Evolutionary conservation across 2,888 invertebrate genomes (phyloP), one percentile per base, ranked within the genome.

Genomic region (Drosophila pseudotalamancana): DNA sequence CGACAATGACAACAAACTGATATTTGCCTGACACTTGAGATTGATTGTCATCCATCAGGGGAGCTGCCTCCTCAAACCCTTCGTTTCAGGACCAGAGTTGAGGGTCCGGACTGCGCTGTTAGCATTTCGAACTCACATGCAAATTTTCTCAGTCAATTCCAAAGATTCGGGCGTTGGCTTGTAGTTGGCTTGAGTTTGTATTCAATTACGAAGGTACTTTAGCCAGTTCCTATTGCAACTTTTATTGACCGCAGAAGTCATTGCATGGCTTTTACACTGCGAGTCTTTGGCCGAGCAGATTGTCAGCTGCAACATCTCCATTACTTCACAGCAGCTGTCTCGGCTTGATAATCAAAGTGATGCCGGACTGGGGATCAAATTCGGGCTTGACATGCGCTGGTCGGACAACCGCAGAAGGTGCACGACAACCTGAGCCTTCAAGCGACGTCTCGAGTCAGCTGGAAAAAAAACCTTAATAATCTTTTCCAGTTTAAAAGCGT

Each of bases 11-110:
- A 89, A 83, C 81, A 85, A 83, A 83, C 83, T 83, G 87, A 78
- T 82, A 82, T 87, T 87, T 87, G 84, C 82, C 78, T 83, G 88
- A 88, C 88, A 88, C 89, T 89, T 87, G 81, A 88, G 85, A 89
- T 88, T 88, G 88, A 88, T 88, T 88, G 89, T 87, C 89, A 89
- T 85, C 79, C 89, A 88, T 88, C 88, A 88, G 75, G 79, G 59
- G 73, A 70, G 63, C 63, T 32, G 59, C 34, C 45, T 16, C 27
- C n/a, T n/a, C n/a, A n/a, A n/a, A n/a, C n/a, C n/a, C n/a, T n/a
- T n/a, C n/a, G n/a, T n/a, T n/a, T n/a, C n/a, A n/a, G n/a, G n/a
- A n/a, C n/a, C n/a, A 66, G 75, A 76, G 61, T 86, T 81, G 76
- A 83, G 76, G 77, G 67, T 63, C 77, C 72, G 72, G 79, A 74